These are phyloP conservation scores for Callyntrura sp. DNA, from an alignment of 2,888 invertebrate genomes.

Conservation along the genomic window DNA sequence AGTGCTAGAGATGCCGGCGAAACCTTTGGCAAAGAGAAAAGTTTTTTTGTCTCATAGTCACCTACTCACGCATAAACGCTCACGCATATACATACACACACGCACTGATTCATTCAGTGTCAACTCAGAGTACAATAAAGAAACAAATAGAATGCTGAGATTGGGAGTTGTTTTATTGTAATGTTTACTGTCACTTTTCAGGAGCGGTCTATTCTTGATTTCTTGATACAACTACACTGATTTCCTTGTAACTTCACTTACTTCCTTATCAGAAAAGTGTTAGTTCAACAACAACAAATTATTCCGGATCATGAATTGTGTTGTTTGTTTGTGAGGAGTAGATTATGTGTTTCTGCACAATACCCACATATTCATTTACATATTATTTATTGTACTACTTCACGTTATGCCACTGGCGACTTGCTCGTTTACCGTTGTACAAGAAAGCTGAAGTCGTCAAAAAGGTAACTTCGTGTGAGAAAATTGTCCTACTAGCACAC, in stretches of 20 bases:
- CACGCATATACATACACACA: slow-evolving; percentile 30
- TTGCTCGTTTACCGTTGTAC: not conserved
- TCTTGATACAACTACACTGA: too few relatives aligned
- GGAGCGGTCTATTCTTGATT: slow-evolving; percentile 53
- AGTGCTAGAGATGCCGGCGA: slow-evolving; percentile 56
- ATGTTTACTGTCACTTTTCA: slow-evolving; percentile 66
- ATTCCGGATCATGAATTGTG: slow-evolving; percentile 27
- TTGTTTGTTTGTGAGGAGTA: slow-evolving; percentile 32
- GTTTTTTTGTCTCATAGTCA: slow-evolving; percentile 33
- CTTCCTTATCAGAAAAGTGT: slow-evolving; percentile 60
- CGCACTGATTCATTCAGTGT: slow-evolving; percentile 46
- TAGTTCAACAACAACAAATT: slow-evolving; percentile 34
- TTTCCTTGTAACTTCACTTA: too few relatives aligned
- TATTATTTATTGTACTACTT: slow-evolving; percentile 9
- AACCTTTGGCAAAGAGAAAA: slow-evolving; percentile 41
- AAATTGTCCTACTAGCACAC: not conserved
- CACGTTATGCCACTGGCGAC: slow-evolving; percentile 50
- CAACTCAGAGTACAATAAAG: slow-evolving; percentile 46
- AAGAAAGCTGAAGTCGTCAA: not conserved
- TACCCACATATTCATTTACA: slow-evolving; percentile 47
- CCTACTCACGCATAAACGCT: too few relatives aligned
- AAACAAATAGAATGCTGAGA: slow-evolving; percentile 34
- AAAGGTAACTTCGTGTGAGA: not conserved
- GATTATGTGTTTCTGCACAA: not conserved
- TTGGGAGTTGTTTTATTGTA: slow-evolving; percentile 31